Evolutionary conservation across 2,797 vertebrate species (phyloP).

Genomic region (Enteromius thamalakanensis): DNA sequence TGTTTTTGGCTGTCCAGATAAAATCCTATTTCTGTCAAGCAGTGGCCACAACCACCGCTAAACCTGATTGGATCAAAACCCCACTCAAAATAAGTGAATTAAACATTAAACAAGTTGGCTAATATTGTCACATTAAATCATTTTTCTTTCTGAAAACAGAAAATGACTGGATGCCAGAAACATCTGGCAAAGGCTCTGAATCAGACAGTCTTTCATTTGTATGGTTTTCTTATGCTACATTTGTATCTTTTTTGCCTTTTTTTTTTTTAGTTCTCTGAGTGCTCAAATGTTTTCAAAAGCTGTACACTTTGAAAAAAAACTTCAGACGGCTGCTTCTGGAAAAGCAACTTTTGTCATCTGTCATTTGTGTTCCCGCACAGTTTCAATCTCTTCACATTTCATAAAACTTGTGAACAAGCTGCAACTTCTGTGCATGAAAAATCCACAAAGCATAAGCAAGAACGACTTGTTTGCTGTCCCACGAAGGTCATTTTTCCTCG

Average conservation of each 20-base stretch:
- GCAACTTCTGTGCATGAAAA: background rate
- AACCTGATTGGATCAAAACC: background rate
- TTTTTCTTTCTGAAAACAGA: background rate
- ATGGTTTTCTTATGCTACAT: background rate
- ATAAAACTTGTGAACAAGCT: constrained; percentile 4
- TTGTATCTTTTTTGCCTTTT: background rate
- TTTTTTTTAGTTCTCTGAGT: background rate
- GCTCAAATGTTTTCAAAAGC: constrained; percentile 10
- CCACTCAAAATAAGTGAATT: background rate
- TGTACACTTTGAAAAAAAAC: background rate
- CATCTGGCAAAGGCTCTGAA: background rate
- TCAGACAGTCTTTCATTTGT: constrained; percentile 11
- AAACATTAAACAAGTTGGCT: background rate
- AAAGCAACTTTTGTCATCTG: constrained; percentile 9
- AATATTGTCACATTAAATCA: background rate
- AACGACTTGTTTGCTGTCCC: constrained; percentile 23
- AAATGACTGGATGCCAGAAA: constrained; percentile 5
- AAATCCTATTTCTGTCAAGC: background rate
- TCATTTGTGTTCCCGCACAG: background rate
- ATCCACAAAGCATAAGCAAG: constrained; percentile 28
- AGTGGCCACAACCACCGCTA: background rate
- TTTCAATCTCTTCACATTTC: constrained; percentile 9
- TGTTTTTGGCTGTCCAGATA: background rate
- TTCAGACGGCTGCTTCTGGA: background rate
- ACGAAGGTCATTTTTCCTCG: constrained; percentile 53